These are phyloP conservation scores for Microtus richardsoni DNA, from an alignment of 2,113 vertebrate species.

Conservation along the genomic window DNA sequence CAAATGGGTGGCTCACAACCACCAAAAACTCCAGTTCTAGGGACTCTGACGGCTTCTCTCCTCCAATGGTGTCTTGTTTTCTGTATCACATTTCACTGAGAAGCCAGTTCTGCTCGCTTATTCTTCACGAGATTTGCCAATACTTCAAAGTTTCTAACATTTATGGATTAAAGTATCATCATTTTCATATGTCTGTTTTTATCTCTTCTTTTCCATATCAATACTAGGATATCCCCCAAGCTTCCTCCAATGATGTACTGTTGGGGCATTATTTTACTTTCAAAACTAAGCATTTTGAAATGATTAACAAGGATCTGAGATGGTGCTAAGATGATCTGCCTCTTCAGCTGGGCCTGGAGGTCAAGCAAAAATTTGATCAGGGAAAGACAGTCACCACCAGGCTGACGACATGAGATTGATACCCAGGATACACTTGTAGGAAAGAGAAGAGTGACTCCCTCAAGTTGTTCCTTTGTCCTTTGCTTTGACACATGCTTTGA, in stretches of 20 bases:
- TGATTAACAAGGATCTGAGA: neutral
- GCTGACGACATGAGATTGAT: neutral
- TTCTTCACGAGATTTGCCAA: neutral
- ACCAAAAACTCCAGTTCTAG: neutral
- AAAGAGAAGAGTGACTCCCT: neutral
- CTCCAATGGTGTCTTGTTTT: rapidly evolving
- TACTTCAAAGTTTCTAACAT: neutral
- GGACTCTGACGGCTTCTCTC: no score
- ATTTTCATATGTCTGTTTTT: neutral
- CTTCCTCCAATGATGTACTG: neutral
- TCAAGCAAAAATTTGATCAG: neutral
- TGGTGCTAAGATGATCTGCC: neutral
- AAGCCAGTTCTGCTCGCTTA: neutral
- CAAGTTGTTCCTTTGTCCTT: neutral
- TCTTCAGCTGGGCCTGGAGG: neutral
- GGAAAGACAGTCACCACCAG: neutral
- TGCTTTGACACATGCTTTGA: no score
- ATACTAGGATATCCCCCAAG: neutral
- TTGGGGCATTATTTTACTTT: neutral
- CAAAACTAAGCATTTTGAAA: neutral
- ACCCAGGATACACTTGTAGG: neutral
- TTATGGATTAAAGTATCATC: neutral
- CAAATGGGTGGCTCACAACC: no score
- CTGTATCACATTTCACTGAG: neutral
- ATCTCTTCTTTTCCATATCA: neutral